These are phyloP conservation scores for Malurus splendens DNA, from an alignment of 2,797 vertebrate genomes.

Conservation along the genomic window DNA sequence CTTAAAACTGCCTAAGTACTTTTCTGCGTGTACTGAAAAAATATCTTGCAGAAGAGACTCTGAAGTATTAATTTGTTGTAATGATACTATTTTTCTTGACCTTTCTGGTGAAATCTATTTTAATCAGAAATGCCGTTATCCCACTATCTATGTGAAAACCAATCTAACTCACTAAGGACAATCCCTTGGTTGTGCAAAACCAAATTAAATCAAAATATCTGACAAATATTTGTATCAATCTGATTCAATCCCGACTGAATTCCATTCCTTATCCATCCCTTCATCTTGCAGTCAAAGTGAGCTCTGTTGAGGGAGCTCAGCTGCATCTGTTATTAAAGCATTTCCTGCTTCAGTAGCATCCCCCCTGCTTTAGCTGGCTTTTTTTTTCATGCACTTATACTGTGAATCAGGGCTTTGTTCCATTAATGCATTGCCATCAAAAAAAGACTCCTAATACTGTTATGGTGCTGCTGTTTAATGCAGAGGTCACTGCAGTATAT, in stretches of 20 bases:
- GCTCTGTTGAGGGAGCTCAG: not conserved
- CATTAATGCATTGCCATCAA: not conserved
- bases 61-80: not conserved
- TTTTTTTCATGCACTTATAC: not conserved
- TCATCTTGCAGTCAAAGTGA: not conserved
- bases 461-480: not conserved
- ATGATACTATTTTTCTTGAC: not conserved
- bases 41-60: not conserved
- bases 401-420: not conserved
- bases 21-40: not conserved
- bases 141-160: not conserved
- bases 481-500: not conserved
- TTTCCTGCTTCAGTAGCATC: not conserved
- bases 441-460: not conserved
- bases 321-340: slow-evolving; percentile 21
- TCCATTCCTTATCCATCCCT: not conserved
- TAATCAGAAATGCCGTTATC: not conserved
- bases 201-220: not conserved
- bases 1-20: not conserved
- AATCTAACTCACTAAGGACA: not conserved
- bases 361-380: not conserved
- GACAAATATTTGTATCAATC: not conserved
- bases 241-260: not conserved
- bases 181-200: not conserved
- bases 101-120: not conserved